Evolutionary conservation across 2,888 invertebrate species (phyloP), one percentile per base, ranked within the genome.

Genomic region (Apotomis turbidana): DNA sequence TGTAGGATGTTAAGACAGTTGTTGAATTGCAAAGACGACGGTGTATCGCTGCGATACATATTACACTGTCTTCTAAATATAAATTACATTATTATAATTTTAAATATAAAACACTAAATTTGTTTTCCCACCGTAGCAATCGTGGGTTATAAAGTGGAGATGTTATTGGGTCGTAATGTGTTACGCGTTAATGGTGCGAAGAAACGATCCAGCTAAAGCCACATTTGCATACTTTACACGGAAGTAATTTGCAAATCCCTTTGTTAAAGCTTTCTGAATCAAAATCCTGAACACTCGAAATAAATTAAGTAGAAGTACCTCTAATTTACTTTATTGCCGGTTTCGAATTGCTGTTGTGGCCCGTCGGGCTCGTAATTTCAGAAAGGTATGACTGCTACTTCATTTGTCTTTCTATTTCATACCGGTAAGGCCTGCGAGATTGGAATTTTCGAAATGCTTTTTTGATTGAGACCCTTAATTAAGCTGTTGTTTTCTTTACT

Each of bases 171-270:
- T 60, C 49, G 61, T 62, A 62, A 49, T 10, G 61, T 41, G 36
- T 49, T 57, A 15, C 51, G 62, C 62, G 49, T 63, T 57, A 70
- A 70, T 57, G 62, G 69, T 38, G 46, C n/a, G 51, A 9, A 49
- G 46, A 63, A 70, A 41, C 55, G 38, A 57, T 38, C 38, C 38
- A 15, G 46, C 60, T 10, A 5, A 10, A 38, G 69, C 49, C 13
- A 70, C 62, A 70, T 70, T 63, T 70, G 69, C 69, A 62, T 70
- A 70, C 51, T 49, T 55, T 57, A 70, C 49, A 38, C 57, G 62
- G 69, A 62, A 63, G 57, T 70, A 62, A 70, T 70, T 70, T 62
- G 49, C 69, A 70, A 63, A 70, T 63, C 62, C 57, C 57, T 66
- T 66, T 57, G 66, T 66, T 62, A 60, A 59, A 68, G 69, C 41